Percentiles rank a stretch among this genome's conserved stretches.
These are phyloP conservation scores for Dicyrtomina minuta DNA, from an alignment of 2,888 invertebrate species.

Conservation along the genomic window DNA sequence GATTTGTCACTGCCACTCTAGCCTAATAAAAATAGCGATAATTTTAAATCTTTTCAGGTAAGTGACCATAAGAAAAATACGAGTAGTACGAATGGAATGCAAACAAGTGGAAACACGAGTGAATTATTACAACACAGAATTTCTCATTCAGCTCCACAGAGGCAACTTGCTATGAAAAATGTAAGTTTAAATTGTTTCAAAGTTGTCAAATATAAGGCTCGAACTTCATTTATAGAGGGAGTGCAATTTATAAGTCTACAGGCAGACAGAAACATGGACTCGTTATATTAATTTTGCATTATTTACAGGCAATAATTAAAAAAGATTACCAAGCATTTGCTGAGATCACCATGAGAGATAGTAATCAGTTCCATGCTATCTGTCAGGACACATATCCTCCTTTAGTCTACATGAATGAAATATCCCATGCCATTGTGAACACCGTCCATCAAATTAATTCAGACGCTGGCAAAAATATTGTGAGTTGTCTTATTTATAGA, in stretches of 20 bases:
- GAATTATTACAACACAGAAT: slow-evolving; percentile 75
- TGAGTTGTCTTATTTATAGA: no score
- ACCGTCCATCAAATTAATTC: slow-evolving; percentile 83
- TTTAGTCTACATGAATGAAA: slow-evolving; percentile 86
- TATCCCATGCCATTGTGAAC: slow-evolving; percentile 75
- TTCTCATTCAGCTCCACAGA: slow-evolving; percentile 70
- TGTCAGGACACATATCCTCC: slow-evolving; percentile 94
- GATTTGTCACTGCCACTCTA: no score
- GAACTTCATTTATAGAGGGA: no score
- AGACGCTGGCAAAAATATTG: slow-evolving; percentile 65
- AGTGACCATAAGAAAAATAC: slow-evolving; percentile 79
- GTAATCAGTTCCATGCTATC: slow-evolving; percentile 94
- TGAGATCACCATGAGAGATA: slow-evolving; percentile 94
- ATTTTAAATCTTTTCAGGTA: slow-evolving; percentile 55
- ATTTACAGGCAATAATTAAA: slow-evolving; percentile 63
- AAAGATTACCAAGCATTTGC: slow-evolving; percentile 82
- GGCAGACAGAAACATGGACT: no score
- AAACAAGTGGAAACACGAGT: slow-evolving; percentile 75
- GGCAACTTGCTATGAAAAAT: slow-evolving; percentile 62
- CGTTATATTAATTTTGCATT: not conserved
- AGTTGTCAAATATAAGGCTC: no score
- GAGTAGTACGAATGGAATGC: slow-evolving; percentile 89
- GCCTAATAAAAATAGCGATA: no score
- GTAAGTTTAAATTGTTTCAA: slow-evolving; percentile 50
- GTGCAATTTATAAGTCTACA: not conserved